Conservation (phyloP, 2,797 vertebrate species). For the Poecilia velifera region DNA sequence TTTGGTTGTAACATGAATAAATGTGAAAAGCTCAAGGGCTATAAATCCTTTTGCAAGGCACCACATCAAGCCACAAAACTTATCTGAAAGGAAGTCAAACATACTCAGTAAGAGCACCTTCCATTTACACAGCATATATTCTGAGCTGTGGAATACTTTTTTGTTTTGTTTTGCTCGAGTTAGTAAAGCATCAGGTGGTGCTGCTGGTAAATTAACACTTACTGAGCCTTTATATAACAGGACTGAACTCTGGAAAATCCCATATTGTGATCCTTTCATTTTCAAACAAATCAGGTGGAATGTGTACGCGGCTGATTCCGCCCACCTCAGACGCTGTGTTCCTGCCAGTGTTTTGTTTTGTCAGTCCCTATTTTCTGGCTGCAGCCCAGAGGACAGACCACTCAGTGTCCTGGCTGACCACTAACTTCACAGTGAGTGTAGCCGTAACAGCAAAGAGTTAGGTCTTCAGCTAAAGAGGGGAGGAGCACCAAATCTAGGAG, state of each 20-base stretch:
- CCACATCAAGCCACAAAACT: not conserved
- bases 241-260: slow-evolving; percentile 57
- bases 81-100: not conserved
- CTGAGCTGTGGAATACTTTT: not conserved
- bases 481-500: slow-evolving; percentile 30
- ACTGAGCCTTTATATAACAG: slow-evolving; percentile 39
- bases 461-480: slow-evolving; percentile 10
- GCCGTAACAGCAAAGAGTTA: slow-evolving; percentile 15
- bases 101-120: not conserved
- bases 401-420: slow-evolving; percentile 49
- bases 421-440: slow-evolving; percentile 23
- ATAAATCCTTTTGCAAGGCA: not conserved
- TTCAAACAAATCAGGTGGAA: slow-evolving; percentile 55
- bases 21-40: not conserved
- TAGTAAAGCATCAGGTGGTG: not conserved
- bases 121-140: not conserved
- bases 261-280: slow-evolving; percentile 50
- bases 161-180: not conserved
- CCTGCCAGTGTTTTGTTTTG: slow-evolving; percentile 58
- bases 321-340: slow-evolving; percentile 40
- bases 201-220: slow-evolving; percentile 32
- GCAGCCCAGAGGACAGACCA: slow-evolving; percentile 60
- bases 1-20: not conserved
- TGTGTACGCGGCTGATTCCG: slow-evolving; percentile 47
- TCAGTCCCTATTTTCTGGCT: slow-evolving; percentile 48